A percentile compares a stretch with the other conserved stretches of the same genome.
Conservation (phyloP, 2,797 vertebrate species). For the Peromyscus attwateri region DNA sequence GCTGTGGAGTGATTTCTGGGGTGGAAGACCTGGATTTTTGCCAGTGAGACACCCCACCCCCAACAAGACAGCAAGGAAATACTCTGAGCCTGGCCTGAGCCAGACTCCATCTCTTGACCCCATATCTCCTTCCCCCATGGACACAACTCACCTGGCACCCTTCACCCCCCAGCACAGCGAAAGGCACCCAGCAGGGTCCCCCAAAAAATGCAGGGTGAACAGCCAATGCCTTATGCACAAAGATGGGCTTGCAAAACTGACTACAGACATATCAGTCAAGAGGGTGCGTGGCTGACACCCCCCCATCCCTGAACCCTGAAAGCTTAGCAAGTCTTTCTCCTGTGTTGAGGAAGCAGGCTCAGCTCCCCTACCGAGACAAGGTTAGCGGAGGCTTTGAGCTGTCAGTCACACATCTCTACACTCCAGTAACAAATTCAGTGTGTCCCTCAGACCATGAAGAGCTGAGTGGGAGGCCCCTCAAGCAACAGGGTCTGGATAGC, state of each 20-base stretch:
- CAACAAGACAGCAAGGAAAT: too few species aligned
- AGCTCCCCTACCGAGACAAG: fast-evolving
- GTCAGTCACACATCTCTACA: background rate
- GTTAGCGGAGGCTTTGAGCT: background rate
- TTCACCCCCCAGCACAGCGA: fast-evolving
- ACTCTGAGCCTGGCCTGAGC: background rate
- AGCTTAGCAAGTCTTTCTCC: background rate
- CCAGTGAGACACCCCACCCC: background rate
- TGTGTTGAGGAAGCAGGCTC: fast-evolving
- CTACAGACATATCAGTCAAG: background rate
- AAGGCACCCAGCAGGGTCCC: background rate
- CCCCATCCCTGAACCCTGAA: background rate
- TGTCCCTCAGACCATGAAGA: background rate
- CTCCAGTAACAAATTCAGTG: background rate
- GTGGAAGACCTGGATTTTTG: background rate
- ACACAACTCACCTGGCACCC: background rate
- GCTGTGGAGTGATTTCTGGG: too few species aligned
- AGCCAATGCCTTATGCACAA: fast-evolving
- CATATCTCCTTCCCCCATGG: fast-evolving
- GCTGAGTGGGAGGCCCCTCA: fast-evolving
- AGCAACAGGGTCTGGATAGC: fast-evolving
- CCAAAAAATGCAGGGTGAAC: fast-evolving
- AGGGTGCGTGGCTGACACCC: fast-evolving
- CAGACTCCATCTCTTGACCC: background rate
- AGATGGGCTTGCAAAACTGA: background rate